phyloP scores from a whole-genome alignment of 2,797 vertebrate species.

The Gymnoscopelus microlampas region DNA sequence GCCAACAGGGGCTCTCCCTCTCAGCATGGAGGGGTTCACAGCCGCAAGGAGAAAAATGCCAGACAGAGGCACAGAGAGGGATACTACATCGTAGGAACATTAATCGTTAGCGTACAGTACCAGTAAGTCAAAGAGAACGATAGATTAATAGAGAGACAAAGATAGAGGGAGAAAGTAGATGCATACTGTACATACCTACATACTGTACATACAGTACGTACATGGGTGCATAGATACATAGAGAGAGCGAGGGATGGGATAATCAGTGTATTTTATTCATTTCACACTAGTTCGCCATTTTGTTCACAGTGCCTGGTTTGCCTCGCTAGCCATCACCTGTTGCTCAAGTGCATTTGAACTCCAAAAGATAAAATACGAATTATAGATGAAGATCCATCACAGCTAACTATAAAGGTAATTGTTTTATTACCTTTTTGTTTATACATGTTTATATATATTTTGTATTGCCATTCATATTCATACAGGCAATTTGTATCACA shows the following conservation, averaged over 20 bases:
- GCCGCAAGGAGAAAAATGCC: not conserved
- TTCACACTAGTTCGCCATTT: constrained; percentile 71
- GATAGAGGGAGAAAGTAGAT: constrained; percentile 18
- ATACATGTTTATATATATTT: too few relatives aligned
- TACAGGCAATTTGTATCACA: too few relatives aligned
- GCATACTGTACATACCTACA: not conserved
- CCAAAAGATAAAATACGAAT: not conserved
- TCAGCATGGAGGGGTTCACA: constrained; percentile 66
- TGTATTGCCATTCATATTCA: too few relatives aligned
- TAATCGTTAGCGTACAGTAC: not conserved
- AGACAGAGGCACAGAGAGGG: constrained; percentile 4
- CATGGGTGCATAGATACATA: not conserved
- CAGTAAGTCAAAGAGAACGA: constrained; percentile 12
- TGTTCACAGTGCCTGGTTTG: constrained; percentile 22
- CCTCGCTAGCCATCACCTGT: not conserved
- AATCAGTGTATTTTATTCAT: constrained; percentile 42
- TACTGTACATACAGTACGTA: too few relatives aligned
- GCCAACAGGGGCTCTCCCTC: constrained; percentile 67
- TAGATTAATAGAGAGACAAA: constrained; percentile 3
- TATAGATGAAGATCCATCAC: not conserved
- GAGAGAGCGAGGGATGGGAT: not conserved
- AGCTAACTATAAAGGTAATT: not conserved
- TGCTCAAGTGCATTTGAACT: not conserved
- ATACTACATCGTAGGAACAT: not conserved
- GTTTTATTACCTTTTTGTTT: not conserved